Evolutionary conservation across 2,888 invertebrate genomes (phyloP).

Genomic region (Troides aeacus): DNA sequence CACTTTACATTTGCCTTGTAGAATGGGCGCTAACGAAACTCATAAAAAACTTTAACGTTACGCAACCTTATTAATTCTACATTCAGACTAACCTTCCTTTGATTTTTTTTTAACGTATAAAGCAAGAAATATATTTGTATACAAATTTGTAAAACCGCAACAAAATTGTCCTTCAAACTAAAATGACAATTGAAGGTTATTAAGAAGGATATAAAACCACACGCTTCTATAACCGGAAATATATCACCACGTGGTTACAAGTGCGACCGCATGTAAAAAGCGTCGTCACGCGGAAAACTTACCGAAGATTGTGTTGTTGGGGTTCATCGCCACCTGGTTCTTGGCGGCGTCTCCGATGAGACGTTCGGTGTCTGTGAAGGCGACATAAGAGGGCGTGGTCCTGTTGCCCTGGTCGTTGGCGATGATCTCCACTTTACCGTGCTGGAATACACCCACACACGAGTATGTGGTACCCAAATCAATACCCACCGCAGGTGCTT

Average conservation of each 20-base stretch:
- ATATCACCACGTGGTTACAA: constrained; percentile 9
- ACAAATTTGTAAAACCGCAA: too few species aligned
- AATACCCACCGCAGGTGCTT: constrained; percentile 95
- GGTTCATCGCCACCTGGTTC: constrained; percentile 93
- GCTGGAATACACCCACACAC: constrained; percentile 95
- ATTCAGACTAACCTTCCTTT: too few species aligned
- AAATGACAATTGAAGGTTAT: too few species aligned
- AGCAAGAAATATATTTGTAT: too few species aligned
- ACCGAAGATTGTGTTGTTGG: constrained; percentile 92
- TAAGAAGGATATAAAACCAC: too few species aligned
- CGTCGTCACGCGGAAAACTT: constrained; percentile 47
- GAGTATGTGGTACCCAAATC: constrained; percentile 98
- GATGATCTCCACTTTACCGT: constrained; percentile 94
- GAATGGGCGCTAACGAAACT: background rate
- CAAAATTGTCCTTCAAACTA: too few species aligned
- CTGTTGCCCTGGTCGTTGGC: constrained; percentile 95
- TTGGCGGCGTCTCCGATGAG: constrained; percentile 92
- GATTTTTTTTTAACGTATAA: too few species aligned
- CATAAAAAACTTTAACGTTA: background rate
- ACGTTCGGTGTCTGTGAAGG: constrained; percentile 91
- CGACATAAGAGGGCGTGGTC: constrained; percentile 92
- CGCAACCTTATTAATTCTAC: background rate
- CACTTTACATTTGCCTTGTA: background rate
- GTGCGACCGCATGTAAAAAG: too few species aligned
- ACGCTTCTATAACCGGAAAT: background rate